These are phyloP conservation scores for Colius striatus DNA, from an alignment of 2,113 vertebrate genomes.

Conservation along the genomic window DNA sequence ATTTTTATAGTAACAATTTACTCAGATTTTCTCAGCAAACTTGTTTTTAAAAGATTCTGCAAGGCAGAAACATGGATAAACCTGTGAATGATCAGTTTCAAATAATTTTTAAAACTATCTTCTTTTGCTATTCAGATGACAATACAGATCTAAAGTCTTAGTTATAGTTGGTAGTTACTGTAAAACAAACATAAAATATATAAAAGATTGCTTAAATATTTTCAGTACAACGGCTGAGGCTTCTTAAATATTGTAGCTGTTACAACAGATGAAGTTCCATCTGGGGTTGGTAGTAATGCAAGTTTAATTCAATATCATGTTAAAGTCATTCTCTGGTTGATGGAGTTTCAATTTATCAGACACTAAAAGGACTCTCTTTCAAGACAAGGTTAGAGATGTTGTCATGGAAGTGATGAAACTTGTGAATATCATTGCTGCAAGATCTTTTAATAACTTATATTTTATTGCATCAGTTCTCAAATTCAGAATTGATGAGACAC, in stretches of 20 bases:
- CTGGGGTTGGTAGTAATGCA: conserved; percentile 12
- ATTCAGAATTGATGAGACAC: neutral
- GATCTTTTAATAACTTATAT: neutral
- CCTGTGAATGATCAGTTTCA: neutral
- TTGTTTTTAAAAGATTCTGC: neutral
- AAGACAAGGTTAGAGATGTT: neutral
- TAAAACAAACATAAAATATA: neutral
- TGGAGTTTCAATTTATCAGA: conserved; percentile 5
- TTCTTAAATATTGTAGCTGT: conserved; percentile 42
- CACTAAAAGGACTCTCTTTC: neutral
- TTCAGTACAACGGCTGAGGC: neutral
- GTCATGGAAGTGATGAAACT: neutral
- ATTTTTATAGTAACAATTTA: neutral
- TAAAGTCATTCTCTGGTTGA: conserved; percentile 17
- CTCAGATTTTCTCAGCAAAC: neutral
- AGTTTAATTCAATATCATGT: conserved; percentile 14
- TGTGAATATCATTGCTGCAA: neutral
- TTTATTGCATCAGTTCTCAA: neutral
- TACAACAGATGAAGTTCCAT: conserved; percentile 55
- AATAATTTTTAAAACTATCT: neutral
- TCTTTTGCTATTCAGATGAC: neutral
- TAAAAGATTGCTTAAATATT: conserved; percentile 34
- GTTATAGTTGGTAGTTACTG: neutral
- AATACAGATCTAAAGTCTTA: neutral
- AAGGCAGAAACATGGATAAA: neutral